A percentile compares a stretch with the other conserved stretches of the same genome.
phyloP scores from a whole-genome alignment of 1,140 invertebrate genomes.

The Goniozus legneri region DNA sequence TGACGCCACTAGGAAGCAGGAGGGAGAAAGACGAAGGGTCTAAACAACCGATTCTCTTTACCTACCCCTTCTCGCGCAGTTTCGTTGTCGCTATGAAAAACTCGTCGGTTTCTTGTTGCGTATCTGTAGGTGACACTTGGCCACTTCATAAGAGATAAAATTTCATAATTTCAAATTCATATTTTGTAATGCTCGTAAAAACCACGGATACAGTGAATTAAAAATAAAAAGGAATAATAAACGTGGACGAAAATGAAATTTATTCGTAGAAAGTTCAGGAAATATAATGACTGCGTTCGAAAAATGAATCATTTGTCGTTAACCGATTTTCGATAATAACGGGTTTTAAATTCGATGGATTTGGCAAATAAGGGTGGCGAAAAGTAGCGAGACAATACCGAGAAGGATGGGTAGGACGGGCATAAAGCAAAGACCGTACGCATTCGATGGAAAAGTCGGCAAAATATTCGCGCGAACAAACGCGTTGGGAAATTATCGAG shows the following conservation, averaged over 20 bases:
- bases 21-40: conserved; percentile 40
- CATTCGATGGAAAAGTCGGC: conserved; percentile 24
- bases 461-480: conserved; percentile 35
- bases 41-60: conserved; percentile 29
- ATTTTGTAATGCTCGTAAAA: too few relatives aligned
- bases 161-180: too few relatives aligned
- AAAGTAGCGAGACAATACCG: not conserved
- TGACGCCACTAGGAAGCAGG: conserved; percentile 35
- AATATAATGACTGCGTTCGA: too few relatives aligned
- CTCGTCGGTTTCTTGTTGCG: too few relatives aligned
- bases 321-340: too few relatives aligned
- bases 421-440: conserved; percentile 19
- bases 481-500: conserved; percentile 38
- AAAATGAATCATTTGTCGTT: too few relatives aligned
- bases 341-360: not conserved
- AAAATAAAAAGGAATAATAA: too few relatives aligned
- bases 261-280: too few relatives aligned
- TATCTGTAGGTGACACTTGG: too few relatives aligned
- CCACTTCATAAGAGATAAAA: too few relatives aligned
- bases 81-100: not conserved
- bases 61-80: not conserved
- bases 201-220: too few relatives aligned
- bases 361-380: not conserved
- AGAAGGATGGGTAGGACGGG: conserved; percentile 15
- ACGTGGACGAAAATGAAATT: too few relatives aligned